These are phyloP conservation scores for Apis florea DNA, from an alignment of 1,140 invertebrate genomes.

Conservation along the genomic window DNA sequence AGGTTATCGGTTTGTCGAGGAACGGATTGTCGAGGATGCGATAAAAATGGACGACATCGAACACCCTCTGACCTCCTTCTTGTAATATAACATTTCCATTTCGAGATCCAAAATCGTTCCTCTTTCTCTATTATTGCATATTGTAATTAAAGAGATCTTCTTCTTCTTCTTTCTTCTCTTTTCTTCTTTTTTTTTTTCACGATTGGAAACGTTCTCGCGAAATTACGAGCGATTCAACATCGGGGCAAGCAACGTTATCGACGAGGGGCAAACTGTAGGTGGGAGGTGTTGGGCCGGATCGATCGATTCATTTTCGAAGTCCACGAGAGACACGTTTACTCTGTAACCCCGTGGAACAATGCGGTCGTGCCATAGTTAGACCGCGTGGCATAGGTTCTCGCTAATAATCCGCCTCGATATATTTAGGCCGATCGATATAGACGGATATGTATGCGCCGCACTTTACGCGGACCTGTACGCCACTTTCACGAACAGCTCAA, in stretches of 20 bases:
- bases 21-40: not conserved
- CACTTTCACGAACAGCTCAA: constrained; percentile 18
- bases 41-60: not conserved
- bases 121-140: too few relatives aligned
- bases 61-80: too few relatives aligned
- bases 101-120: too few relatives aligned
- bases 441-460: constrained; percentile 51
- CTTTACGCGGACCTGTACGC: constrained; percentile 37
- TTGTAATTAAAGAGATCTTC: too few relatives aligned
- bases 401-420: constrained; percentile 62
- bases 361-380: constrained; percentile 56
- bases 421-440: constrained; percentile 66
- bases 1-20: not conserved
- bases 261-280: not conserved
- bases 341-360: constrained; percentile 54
- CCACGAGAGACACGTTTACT: constrained; percentile 43
- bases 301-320: constrained; percentile 46
- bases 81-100: too few relatives aligned
- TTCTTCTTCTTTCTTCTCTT: too few relatives aligned
- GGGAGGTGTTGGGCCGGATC: not conserved
- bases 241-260: not conserved
- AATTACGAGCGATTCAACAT: not conserved
- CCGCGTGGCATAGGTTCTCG: constrained; percentile 52
- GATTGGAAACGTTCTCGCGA: too few relatives aligned
- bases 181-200: too few relatives aligned